Conservation (phyloP, 2,888 invertebrate genomes). For the Sialis lutaria region DNA sequence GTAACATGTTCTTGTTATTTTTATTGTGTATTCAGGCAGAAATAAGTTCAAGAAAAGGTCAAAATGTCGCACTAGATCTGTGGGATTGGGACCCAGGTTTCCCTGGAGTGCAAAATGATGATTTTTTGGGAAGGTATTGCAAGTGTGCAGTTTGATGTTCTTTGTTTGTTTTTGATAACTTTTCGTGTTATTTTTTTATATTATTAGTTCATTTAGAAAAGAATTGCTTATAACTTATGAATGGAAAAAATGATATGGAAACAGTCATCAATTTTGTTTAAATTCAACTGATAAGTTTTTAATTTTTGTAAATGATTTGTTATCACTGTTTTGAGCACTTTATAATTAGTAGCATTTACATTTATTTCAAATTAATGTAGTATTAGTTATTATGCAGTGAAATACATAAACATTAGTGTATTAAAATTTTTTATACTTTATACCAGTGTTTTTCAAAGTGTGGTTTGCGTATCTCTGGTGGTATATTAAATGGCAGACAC, state of each 20-base stretch:
- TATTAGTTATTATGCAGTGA: not conserved
- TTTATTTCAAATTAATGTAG: no score
- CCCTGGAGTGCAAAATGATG: slow-evolving; percentile 60
- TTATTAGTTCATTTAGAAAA: not conserved
- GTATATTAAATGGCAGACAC: not conserved
- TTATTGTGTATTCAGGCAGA: slow-evolving; percentile 36
- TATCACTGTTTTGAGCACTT: no score
- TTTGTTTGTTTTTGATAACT: not conserved
- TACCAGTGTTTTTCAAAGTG: not conserved
- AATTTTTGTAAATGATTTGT: not conserved
- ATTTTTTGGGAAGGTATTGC: slow-evolving; percentile 63
- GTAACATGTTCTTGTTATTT: not conserved
- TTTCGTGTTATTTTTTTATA: not conserved
- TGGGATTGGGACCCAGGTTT: slow-evolving; percentile 76
- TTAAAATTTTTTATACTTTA: not conserved
- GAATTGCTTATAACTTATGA: not conserved
- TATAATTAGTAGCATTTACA: no score
- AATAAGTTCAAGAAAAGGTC: slow-evolving; percentile 56
- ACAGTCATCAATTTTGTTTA: no score
- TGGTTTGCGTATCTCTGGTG: not conserved
- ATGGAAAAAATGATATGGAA: not conserved
- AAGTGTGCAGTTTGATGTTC: not conserved
- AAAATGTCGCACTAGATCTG: slow-evolving; percentile 54
- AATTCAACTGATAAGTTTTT: no score
- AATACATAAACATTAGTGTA: not conserved